Percentiles rank a stretch among this genome's conserved stretches.
phyloP scores from a whole-genome alignment of 2,113 vertebrate genomes.

The Plectropomus leopardus region DNA sequence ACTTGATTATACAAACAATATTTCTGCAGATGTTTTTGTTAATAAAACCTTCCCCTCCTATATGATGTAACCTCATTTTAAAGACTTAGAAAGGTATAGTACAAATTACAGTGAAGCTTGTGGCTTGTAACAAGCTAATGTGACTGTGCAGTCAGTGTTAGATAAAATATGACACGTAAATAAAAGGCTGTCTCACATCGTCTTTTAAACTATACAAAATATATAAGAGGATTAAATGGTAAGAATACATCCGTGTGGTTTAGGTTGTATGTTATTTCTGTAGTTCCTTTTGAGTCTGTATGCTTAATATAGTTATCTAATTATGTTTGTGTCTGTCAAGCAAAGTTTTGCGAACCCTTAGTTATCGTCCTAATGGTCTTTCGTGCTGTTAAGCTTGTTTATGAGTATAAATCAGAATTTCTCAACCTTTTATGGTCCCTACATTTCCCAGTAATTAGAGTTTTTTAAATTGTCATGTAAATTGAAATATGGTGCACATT shows the following conservation, averaged over 20 bases:
- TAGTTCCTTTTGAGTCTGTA: neutral
- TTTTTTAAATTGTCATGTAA: neutral
- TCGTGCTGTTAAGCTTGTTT: neutral
- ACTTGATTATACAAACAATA: neutral
- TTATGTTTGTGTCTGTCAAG: neutral
- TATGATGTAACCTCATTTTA: neutral
- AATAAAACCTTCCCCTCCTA: neutral
- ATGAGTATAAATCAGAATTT: constrained; percentile 7
- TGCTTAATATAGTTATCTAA: constrained; percentile 1
- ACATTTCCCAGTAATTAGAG: neutral
- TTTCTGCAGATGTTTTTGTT: neutral
- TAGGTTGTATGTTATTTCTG: neutral
- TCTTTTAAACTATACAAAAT: constrained; percentile 4
- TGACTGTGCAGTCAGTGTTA: neutral
- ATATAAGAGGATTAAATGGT: constrained; percentile 2
- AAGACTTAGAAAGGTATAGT: constrained; percentile 3
- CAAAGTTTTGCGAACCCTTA: neutral
- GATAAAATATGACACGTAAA: neutral
- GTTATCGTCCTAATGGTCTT: neutral
- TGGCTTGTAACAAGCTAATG: constrained; percentile 34
- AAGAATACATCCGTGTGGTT: neutral
- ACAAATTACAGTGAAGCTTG: constrained; percentile 5
- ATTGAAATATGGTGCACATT: neutral
- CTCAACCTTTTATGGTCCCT: neutral
- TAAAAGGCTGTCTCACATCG: neutral